Evolutionary conservation across 2,888 invertebrate species (phyloP).

Genomic region (Hyalella azteca): DNA sequence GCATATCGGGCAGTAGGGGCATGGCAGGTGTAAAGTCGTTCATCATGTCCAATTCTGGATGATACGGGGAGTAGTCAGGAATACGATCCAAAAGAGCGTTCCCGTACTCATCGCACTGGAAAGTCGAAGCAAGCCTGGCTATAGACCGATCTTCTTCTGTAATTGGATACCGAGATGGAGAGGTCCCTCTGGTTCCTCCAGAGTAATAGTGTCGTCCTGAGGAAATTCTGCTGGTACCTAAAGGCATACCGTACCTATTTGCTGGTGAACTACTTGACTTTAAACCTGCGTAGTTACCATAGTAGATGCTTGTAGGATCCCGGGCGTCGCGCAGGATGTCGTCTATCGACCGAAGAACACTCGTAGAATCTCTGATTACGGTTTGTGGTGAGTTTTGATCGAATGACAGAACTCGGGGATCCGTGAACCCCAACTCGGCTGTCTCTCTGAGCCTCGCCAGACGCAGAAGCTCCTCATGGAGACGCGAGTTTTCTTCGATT

Average conservation of each 20-base stretch:
- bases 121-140: constrained; percentile 65
- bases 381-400: constrained; percentile 47
- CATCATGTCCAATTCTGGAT: constrained; percentile 63
- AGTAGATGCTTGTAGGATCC: constrained; percentile 57
- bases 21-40: constrained; percentile 67
- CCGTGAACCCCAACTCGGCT: constrained; percentile 61
- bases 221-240: constrained; percentile 45
- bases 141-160: constrained; percentile 66
- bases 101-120: constrained; percentile 65
- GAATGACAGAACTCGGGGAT: constrained; percentile 58
- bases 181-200: constrained; percentile 56
- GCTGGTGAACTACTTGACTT: constrained; percentile 59
- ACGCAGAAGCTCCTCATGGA: constrained; percentile 66
- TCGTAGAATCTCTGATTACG: constrained; percentile 57
- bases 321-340: constrained; percentile 61
- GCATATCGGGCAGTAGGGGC: constrained; percentile 69
- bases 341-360: constrained; percentile 65
- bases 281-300: constrained; percentile 57
- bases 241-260: constrained; percentile 57
- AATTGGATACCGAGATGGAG: constrained; percentile 58
- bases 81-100: constrained; percentile 64
- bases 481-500: constrained; percentile 68
- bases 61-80: constrained; percentile 64
- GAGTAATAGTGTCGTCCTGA: constrained; percentile 57
- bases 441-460: constrained; percentile 63